Evolutionary conservation across 2,888 invertebrate genomes (phyloP).

Genomic region (Cephus runcator): DNA sequence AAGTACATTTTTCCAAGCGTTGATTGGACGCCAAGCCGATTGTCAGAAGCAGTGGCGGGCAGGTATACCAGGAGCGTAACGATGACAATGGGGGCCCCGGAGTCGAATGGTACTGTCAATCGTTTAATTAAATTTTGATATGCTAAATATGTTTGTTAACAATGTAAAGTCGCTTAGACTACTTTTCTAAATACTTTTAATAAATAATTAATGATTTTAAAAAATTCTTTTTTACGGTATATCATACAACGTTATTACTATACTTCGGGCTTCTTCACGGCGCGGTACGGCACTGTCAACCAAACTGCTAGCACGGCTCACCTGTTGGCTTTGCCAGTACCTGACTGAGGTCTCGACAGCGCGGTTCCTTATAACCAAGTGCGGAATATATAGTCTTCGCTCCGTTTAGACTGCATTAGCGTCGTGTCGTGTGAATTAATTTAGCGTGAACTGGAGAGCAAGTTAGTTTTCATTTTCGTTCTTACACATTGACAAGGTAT

Average conservation of each 20-base stretch:
- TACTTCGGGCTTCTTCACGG: not conserved
- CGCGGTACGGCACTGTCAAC: conserved; percentile 1
- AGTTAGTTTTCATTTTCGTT: not conserved
- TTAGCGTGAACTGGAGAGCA: not conserved
- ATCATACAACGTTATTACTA: not conserved
- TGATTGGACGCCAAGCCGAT: conserved; percentile 19
- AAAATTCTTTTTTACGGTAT: not conserved
- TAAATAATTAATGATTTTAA: not conserved
- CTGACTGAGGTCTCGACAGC: conserved; percentile 48
- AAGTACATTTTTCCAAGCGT: conserved; percentile 11
- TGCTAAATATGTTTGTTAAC: not conserved
- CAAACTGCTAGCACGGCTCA: conserved; percentile 55
- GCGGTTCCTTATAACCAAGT: conserved; percentile 35
- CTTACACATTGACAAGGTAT: not conserved
- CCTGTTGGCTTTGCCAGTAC: conserved; percentile 53
- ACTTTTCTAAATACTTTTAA: not conserved
- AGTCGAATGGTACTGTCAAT: not conserved
- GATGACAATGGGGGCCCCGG: not conserved
- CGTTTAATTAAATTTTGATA: not conserved
- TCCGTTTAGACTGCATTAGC: not conserved
- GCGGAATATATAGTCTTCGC: not conserved
- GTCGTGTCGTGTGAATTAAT: not conserved
- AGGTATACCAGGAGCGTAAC: conserved; percentile 18
- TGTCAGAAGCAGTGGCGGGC: conserved; percentile 13
- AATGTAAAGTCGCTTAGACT: not conserved